Base-by-base conservation (phyloP, 2,888 invertebrate genomes). In the Torymus auratus region DNA sequence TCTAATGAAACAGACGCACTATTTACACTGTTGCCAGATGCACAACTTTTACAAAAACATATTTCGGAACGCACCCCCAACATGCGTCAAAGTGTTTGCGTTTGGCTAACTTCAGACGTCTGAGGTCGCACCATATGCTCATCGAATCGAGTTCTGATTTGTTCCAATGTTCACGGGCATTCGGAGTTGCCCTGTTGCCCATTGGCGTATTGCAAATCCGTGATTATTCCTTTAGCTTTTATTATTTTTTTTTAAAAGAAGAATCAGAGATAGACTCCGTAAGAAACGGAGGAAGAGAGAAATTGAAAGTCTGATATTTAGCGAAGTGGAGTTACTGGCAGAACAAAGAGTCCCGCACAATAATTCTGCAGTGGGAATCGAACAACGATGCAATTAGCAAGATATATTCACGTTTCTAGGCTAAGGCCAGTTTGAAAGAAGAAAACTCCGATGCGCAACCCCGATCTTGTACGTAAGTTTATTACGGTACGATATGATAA, bases 401-500 rank as follows among this genome's bases (percentile, higher is more conserved):
- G 17, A 62, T n/a, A 20, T 50, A 50, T 70, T 77, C 7, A n/a
- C n/a, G 60, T 79, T 79, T 56, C 15, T 80, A 71, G 60, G 55
- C 65, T 75, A 55, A 75, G 70, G 67, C 53, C 23, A 70, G 52
- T 71, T 70, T 55, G 41, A 58, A 72, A 52, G 23, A 56, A 55
- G 23, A 55, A 68, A 70, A 62, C 58, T 13, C 14, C 10, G 17
- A 73, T 76, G 77, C 53, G 77, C 53, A 69, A 69, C 53, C 15
- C 58, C 52, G 58, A 78, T 74, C 56, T 53, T 64, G 23, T 58
- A 65, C 20, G 17, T 53, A 74, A 69, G n/a, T 68, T 78, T 61
- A 71, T 78, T 78, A 60, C 50, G 53, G 75, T 75, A 67, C 81
- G 81, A 82, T 82, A 78, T 82, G 81, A 78, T 81, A 81, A 81